These are phyloP conservation scores for Dendroctonus ponderosae DNA, from an alignment of 1,140 invertebrate genomes.

Conservation along the genomic window DNA sequence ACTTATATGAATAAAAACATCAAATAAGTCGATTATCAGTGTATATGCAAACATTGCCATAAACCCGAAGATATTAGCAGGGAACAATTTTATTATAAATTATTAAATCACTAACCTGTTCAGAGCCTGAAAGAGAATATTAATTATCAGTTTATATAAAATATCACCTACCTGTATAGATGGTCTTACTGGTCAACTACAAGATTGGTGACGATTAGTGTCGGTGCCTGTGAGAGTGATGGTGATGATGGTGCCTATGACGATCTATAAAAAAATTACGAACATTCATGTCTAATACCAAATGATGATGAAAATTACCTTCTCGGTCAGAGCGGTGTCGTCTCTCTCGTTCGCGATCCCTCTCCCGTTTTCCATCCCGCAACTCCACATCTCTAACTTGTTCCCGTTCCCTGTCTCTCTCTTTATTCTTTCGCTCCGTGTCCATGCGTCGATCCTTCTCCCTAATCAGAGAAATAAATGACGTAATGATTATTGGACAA, in stretches of 20 bases:
- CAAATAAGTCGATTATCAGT: too few relatives aligned
- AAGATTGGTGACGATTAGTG: slow-evolving; percentile 11
- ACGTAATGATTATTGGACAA: neutral
- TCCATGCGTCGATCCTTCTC: neutral
- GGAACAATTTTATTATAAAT: slow-evolving; percentile 1
- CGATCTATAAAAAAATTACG: slow-evolving; percentile 27
- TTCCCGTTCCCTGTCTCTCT: slow-evolving; percentile 49
- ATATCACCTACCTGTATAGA: slow-evolving; percentile 45
- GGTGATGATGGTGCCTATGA: slow-evolving; percentile 38
- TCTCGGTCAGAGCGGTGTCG: slow-evolving; percentile 46
- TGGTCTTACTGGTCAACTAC: slow-evolving; percentile 45
- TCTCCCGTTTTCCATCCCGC: slow-evolving; percentile 47
- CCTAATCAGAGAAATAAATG: neutral
- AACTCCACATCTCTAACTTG: slow-evolving; percentile 36
- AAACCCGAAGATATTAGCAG: neutral
- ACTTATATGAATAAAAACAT: neutral
- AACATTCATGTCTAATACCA: neutral
- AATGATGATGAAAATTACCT: slow-evolving; percentile 27
- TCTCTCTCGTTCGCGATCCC: slow-evolving; percentile 42
- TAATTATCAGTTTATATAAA: slow-evolving; percentile 39
- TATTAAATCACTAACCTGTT: slow-evolving; percentile 45
- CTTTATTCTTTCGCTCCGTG: slow-evolving; percentile 36
- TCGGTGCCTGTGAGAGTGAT: slow-evolving; percentile 30
- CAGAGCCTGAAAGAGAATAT: slow-evolving; percentile 43
- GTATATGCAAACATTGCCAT: neutral